Evolutionary conservation across 2,797 vertebrate species (phyloP).

Genomic region (Pelobates cultripes): DNA sequence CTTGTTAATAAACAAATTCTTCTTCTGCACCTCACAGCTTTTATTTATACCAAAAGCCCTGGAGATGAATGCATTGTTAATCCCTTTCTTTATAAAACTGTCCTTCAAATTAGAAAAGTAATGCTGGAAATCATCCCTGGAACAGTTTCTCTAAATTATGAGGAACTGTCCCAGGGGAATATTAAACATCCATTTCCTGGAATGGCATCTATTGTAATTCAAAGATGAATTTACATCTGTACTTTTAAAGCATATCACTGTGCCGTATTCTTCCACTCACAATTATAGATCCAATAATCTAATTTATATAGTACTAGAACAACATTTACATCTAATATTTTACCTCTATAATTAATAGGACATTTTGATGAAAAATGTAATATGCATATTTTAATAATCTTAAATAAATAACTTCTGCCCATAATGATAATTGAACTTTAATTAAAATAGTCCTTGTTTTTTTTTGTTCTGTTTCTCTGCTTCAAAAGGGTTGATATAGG

Average conservation of each 20-base stretch:
- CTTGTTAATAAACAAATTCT: conserved; percentile 4
- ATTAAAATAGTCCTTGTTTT: neutral
- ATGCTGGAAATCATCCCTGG: neutral
- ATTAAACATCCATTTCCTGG: conserved; percentile 2
- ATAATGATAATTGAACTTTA: neutral
- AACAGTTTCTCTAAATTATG: conserved; percentile 6
- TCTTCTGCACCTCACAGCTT: neutral
- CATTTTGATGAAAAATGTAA: neutral
- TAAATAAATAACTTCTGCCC: neutral
- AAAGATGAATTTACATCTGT: conserved; percentile 8
- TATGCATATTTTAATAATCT: neutral
- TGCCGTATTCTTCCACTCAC: neutral
- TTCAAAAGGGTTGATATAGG: neutral
- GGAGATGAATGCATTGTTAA: conserved; percentile 5
- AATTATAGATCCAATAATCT: conserved; percentile 1
- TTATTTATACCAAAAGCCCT: neutral
- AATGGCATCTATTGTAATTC: conserved; percentile 12
- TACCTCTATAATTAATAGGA: neutral
- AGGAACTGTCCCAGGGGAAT: conserved; percentile 1
- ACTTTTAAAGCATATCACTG: neutral
- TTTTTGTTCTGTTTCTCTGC: neutral
- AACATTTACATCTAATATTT: neutral
- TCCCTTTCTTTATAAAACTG: conserved; percentile 5
- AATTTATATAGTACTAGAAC: neutral
- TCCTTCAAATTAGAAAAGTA: conserved; percentile 14